phyloP scores from a whole-genome alignment of 2,113 vertebrate species.

The Hypanus sabinus region DNA sequence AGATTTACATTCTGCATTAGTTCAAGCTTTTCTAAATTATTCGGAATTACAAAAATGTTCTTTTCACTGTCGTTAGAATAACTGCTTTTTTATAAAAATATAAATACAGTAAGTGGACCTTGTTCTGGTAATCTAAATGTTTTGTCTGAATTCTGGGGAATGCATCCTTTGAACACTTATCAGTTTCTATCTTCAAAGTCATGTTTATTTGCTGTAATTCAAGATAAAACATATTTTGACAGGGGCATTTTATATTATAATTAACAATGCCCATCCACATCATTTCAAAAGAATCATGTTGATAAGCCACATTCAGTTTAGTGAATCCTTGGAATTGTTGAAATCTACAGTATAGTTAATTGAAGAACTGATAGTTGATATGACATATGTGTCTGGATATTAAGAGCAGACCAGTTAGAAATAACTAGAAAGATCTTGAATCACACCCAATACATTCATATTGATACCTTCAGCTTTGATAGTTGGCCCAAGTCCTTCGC shows the following conservation, averaged over 20 bases:
- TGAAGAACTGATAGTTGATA: neutral
- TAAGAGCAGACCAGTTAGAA: neutral
- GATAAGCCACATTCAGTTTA: neutral
- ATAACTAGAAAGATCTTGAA: neutral
- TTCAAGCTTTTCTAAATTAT: neutral
- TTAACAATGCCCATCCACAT: neutral
- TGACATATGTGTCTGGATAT: neutral
- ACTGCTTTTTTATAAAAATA: neutral
- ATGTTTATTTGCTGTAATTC: neutral
- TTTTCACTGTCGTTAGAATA: neutral
- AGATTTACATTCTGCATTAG: neutral
- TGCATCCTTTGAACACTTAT: neutral
- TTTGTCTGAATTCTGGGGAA: neutral
- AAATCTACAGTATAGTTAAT: neutral
- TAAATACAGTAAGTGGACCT: neutral
- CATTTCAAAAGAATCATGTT: neutral
- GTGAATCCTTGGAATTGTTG: neutral
- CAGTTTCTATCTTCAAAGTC: neutral
- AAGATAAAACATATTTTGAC: neutral
- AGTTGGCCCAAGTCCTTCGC: constrained; percentile 94
- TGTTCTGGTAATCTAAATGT: neutral
- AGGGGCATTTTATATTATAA: neutral
- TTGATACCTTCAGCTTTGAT: constrained; percentile 91
- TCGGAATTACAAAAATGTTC: neutral
- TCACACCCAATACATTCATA: neutral